Evolutionary conservation across 2,888 invertebrate species (phyloP).

Genomic region (Dryococelus australis): DNA sequence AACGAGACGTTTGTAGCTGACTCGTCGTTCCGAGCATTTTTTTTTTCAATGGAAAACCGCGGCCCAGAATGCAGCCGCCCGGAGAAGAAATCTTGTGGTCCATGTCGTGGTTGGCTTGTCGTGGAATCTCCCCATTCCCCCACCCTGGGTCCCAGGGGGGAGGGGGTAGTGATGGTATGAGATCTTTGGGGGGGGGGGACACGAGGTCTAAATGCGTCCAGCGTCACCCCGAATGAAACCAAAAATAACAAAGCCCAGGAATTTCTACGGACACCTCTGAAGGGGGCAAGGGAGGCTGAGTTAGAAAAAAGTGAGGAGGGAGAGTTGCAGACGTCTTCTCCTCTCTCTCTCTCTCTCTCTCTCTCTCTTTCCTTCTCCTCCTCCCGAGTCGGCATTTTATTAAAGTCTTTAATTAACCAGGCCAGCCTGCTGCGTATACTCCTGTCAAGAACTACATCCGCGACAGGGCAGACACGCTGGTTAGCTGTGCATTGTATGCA

Average conservation of each 20-base stretch:
- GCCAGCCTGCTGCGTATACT: background rate
- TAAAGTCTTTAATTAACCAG: background rate
- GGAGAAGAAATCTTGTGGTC: too few relatives aligned
- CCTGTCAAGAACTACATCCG: background rate
- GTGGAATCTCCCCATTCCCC: too few relatives aligned
- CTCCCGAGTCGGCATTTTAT: background rate
- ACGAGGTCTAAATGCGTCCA: conserved; percentile 39
- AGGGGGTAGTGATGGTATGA: too few relatives aligned
- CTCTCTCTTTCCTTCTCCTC: background rate
- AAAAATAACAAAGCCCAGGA: conserved; percentile 45
- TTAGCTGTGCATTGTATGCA: too few relatives aligned
- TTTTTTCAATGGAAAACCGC: too few relatives aligned
- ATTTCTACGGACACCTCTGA: conserved; percentile 37
- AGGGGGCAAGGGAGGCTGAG: background rate
- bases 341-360: conserved; percentile 5
- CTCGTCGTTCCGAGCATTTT: too few relatives aligned
- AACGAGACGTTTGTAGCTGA: too few relatives aligned
- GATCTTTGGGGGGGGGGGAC: background rate
- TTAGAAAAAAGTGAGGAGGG: background rate
- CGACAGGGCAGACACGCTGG: background rate
- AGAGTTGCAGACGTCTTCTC: conserved; percentile 12
- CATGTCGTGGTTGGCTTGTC: too few relatives aligned
- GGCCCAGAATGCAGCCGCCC: too few relatives aligned
- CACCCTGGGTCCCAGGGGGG: too few relatives aligned
- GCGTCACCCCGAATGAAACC: conserved; percentile 34